A percentile compares a stretch with the other conserved stretches of the same genome.
These are phyloP conservation scores for Margaritifera margaritifera DNA, from an alignment of 2,888 invertebrate genomes.

Conservation along the genomic window DNA sequence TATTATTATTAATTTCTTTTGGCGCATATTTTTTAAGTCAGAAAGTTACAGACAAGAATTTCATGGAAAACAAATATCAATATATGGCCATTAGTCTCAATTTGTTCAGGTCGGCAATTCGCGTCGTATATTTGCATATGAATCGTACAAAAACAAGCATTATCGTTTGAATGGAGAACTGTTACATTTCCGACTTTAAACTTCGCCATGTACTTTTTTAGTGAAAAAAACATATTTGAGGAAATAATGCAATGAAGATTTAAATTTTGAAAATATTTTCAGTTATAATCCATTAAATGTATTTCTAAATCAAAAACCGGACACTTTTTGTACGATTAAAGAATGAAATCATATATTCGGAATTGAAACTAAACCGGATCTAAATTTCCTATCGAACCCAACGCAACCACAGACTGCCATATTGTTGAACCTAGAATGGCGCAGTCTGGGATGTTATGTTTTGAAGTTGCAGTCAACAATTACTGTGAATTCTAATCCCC, in stretches of 20 bases:
- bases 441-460: conserved; percentile 15
- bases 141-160: conserved; percentile 40
- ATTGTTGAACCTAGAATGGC: conserved; percentile 24
- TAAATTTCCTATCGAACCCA: conserved; percentile 7
- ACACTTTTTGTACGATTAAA: too few relatives aligned
- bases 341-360: not conserved
- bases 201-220: conserved; percentile 10
- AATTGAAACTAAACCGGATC: conserved; percentile 3
- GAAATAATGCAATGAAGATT: not conserved
- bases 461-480: conserved; percentile 12
- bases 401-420: conserved; percentile 39
- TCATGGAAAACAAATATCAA: too few relatives aligned
- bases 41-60: too few relatives aligned
- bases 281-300: not conserved
- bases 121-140: conserved; percentile 30
- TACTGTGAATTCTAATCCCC: not conserved
- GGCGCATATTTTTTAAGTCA: too few relatives aligned
- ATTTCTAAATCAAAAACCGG: too few relatives aligned
- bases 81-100: too few relatives aligned
- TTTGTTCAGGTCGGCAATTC: too few relatives aligned
- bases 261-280: not conserved
- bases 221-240: not conserved
- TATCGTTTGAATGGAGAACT: conserved; percentile 14
- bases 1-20: too few relatives aligned
- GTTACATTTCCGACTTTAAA: conserved; percentile 10